Base-by-base conservation (phyloP, 2,888 invertebrate species). In the Anarsia innoxiella region DNA sequence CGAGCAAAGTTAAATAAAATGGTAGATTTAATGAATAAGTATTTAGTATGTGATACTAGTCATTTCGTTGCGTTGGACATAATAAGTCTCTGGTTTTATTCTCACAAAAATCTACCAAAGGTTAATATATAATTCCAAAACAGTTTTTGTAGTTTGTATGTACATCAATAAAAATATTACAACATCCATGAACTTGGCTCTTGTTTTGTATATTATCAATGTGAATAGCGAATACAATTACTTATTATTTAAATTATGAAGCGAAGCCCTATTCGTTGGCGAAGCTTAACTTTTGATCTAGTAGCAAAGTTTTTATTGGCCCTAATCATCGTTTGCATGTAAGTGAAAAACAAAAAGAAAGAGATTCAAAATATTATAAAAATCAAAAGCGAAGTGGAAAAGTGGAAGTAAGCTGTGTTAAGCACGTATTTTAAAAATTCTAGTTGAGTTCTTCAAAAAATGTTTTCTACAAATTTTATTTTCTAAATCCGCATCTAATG, bases 261-360 rank as follows among this genome's bases (percentile, higher is more conserved):
- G 68, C 66, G 36, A 64, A 70, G 68, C 65, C 55, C 56, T 57
- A 51, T 40, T 33, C 8, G 25, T 29, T 28, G 37, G 41, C 41
- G 23, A 39, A 39, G 39, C 41, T 15, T 29, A 13, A 28, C 5
- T 29, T 29, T 29, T 23, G 12, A 8, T 27, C 13, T 35, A 19
- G 14, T 33, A 33, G 25, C 26, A 12, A 23, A 26, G 13, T 31
- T 25, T 30, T 30, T 31, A n/a, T 25, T n/a, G n/a, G 6, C 13
- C 23, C 23, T 28, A 3, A 10, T 29, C 5, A 3, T 15, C 23
- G 31, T 19, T 3, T 25, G 14, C 23, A 31, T 25, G 12, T 37
- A 28, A 23, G n/a, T 28, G 11, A 16, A 25, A 35, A 42, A 48
- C 8, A 44, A 49, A 43, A 45, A 41, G 28, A 38, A 44, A 34